phyloP scores from a whole-genome alignment of 2,797 vertebrate species.

The Scarus forsteni region DNA sequence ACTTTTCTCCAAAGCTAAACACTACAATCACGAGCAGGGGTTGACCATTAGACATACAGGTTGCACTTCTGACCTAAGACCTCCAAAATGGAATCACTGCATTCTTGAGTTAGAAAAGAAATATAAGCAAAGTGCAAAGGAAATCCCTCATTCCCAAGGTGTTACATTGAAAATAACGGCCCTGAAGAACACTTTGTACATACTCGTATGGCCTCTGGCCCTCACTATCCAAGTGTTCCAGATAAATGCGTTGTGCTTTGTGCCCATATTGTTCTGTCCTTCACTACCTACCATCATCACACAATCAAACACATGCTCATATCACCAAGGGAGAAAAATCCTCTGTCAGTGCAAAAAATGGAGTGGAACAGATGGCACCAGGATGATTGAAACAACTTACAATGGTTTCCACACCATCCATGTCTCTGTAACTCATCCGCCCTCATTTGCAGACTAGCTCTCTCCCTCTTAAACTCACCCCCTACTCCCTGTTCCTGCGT shows the following conservation, averaged over 20 bases:
- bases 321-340: conserved; percentile 70
- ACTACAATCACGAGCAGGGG: no score
- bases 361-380: conserved; percentile 81
- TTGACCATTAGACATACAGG: no score
- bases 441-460: conserved; percentile 17
- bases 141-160: no score
- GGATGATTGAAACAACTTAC: conserved; percentile 80
- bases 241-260: conserved; percentile 26
- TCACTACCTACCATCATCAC: conserved; percentile 42
- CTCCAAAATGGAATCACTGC: no score
- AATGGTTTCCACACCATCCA: conserved; percentile 71
- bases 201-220: no score
- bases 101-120: no score
- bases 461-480: conserved; percentile 17
- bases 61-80: no score
- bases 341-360: conserved; percentile 68
- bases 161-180: no score
- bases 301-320: conserved; percentile 28
- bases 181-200: no score
- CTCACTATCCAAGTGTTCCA: not conserved
- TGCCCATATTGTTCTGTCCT: conserved; percentile 39
- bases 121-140: no score
- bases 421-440: conserved; percentile 31
- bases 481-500: not conserved
- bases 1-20: no score